These are phyloP conservation scores for Chelonoidis abingdonii DNA, from an alignment of 2,113 vertebrate genomes.

Conservation along the genomic window DNA sequence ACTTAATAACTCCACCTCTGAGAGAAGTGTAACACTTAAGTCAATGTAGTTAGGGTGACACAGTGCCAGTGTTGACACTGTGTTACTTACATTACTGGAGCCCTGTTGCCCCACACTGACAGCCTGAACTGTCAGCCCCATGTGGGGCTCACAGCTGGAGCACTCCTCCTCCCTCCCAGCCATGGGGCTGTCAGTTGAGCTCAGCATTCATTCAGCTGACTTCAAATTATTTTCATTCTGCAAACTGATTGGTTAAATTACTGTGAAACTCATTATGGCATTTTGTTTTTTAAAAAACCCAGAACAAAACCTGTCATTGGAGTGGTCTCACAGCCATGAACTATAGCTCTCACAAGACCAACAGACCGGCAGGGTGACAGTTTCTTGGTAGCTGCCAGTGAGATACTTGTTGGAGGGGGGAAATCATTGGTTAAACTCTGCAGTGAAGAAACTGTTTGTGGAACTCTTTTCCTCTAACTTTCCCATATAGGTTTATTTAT, in stretches of 20 bases:
- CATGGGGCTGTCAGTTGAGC: neutral
- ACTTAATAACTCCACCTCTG: too few relatives aligned
- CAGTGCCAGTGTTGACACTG: too few relatives aligned
- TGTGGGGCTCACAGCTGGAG: too few relatives aligned
- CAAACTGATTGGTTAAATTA: rapidly evolving
- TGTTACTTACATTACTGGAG: too few relatives aligned
- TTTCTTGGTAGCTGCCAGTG: neutral
- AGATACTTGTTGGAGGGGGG: neutral
- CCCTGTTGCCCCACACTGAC: too few relatives aligned
- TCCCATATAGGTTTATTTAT: rapidly evolving
- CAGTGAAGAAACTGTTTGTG: neutral
- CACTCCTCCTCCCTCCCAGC: too few relatives aligned
- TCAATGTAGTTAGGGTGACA: too few relatives aligned
- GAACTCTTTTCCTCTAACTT: neutral
- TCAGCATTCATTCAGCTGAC: neutral
- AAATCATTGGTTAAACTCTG: neutral
- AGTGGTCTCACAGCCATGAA: neutral
- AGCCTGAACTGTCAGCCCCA: too few relatives aligned
- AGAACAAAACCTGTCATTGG: neutral
- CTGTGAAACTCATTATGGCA: neutral
- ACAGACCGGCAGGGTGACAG: neutral
- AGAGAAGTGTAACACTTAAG: too few relatives aligned
- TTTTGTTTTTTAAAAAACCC: neutral
- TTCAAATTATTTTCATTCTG: rapidly evolving
- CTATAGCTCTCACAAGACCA: neutral